Evolutionary conservation across 2,113 vertebrate species (phyloP).

Genomic region (Diadophis punctatus): DNA sequence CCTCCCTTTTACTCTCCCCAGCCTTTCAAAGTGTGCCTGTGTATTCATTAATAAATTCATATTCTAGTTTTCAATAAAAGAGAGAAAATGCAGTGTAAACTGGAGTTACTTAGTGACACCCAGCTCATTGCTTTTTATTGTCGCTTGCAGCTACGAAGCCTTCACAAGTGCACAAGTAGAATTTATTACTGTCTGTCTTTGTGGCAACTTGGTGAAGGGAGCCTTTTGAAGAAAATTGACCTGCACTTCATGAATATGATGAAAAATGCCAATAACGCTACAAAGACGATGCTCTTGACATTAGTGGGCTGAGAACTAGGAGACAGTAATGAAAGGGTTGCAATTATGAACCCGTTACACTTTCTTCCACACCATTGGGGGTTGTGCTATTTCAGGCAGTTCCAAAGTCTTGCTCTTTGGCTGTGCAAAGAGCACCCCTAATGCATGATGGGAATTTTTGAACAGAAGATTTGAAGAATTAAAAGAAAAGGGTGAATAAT

Average conservation of each 20-base stretch:
- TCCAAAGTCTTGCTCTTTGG: slow-evolving; percentile 22
- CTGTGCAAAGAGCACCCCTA: slow-evolving; percentile 32
- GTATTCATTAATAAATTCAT: slow-evolving; percentile 96
- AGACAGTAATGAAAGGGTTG: slow-evolving; percentile 76
- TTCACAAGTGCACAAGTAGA: slow-evolving; percentile 78
- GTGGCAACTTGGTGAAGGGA: slow-evolving; percentile 83
- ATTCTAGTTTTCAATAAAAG: slow-evolving; percentile 88
- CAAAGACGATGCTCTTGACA: slow-evolving; percentile 83
- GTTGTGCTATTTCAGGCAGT: rapidly evolving
- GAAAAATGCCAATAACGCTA: slow-evolving; percentile 88
- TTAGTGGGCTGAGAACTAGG: slow-evolving; percentile 75
- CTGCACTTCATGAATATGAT: slow-evolving; percentile 87
- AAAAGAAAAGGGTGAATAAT: slow-evolving; percentile 21
- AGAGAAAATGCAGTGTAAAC: slow-evolving; percentile 84
- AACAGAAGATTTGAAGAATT: background rate
- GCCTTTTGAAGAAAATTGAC: slow-evolving; percentile 88
- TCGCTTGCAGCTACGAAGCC: slow-evolving; percentile 81
- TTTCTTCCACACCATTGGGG: slow-evolving; percentile 50
- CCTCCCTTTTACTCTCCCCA: background rate
- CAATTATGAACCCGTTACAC: slow-evolving; percentile 74
- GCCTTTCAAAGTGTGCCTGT: slow-evolving; percentile 76
- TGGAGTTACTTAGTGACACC: slow-evolving; percentile 86
- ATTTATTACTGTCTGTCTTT: slow-evolving; percentile 87
- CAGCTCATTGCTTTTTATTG: slow-evolving; percentile 88
- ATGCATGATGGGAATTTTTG: slow-evolving; percentile 27